Evolutionary conservation across 2,888 invertebrate species (phyloP), one percentile per base, ranked within the genome.

Genomic region (Sinelater perroti): DNA sequence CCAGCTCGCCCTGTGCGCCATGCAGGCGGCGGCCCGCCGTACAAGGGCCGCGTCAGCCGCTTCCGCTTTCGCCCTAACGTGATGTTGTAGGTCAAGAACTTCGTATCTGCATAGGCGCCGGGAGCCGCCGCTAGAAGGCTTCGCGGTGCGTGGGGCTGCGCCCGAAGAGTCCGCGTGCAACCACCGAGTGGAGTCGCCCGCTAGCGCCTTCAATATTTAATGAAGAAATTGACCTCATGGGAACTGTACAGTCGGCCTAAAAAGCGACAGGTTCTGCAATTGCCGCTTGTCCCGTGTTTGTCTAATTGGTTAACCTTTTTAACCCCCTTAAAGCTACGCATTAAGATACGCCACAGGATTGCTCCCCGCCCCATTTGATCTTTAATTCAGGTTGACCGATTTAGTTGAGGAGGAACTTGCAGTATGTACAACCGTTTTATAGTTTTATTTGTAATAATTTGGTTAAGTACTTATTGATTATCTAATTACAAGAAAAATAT

Each of bases 51-150:
- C n/a, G 14, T 18, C 26, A 35, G 14, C 28, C 14, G 55, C 16
- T 33, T 38, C 28, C 46, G 46, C 28, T 46, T 40, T 52, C 30
- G 35, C 16, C 17, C 26, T 20, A 38, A 55, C 54, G 53, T 58
- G 49, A 62, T 58, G 63, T 64, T 63, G 61, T 63, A 52, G 64
- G 65, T 65, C 67, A 64, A 63, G 61, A 62, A 64, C 56, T 59
- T 55, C 17, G 13, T 45, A 38, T 31, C 30, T 51, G 46, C 53
- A n/a, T n/a, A n/a, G n/a, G n/a, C n/a, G n/a, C n/a, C n/a, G n/a
- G n/a, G n/a, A 6, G 24, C 7, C n/a, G n/a, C n/a, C n/a, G n/a
- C n/a, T n/a, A 7, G 24, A 24, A 24, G 5, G 24, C 7, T 24
- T 24, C 24, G 24, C 24, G 24, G 24, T 24, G 24, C 24, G 24